Evolutionary conservation across 2,797 vertebrate species (phyloP), one percentile per base, ranked within the genome.

Genomic region (Heterohyrax brucei): DNA sequence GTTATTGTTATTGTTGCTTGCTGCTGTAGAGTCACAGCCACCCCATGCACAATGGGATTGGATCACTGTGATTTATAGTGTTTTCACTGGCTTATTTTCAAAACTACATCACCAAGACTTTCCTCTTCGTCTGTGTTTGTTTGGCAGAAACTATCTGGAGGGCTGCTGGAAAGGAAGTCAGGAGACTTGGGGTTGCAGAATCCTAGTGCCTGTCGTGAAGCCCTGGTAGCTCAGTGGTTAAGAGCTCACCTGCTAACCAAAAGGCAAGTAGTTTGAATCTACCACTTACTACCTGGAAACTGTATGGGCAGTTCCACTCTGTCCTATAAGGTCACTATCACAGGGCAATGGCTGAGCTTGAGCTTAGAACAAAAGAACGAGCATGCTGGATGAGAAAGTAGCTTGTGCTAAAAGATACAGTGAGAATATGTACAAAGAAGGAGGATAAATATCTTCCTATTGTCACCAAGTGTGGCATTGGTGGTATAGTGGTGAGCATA

Each of bases 401-500:
- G 53, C n/a, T 46, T 64, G 24, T n/a, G 12, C 4, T 21, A 24
- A 30, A 64, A 44, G 39, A 9, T 3, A 53, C 48, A 19, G 21
- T 24, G 61, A 84, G 44, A 30, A 44, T 10, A 19, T 39, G 16
- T 44, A 33, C 19, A 24, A 68, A 50, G 33, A 59, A 10, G 30
- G n/a, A 26, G 10, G 4, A 50, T 14, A 14, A 80, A 5, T 18
- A 10, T 16, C 13, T 8, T 78, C 39, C 39, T n/a, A 2, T 21
- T 0, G 1, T 18, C 56, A 61, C 1, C 62, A n/a, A 21, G 39
- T 39, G 39, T 39, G 8, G 92, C 75, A 73, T 95, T 83, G 90
- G 95, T 92, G 87, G 91, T 95, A 61, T 68, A 30, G 92, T 91
- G 33, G 95, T 88, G 77, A 97, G 89, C 85, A 87, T 50, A 91